Base-by-base conservation (phyloP, 2,113 vertebrate species). In the Neolamprologus caudopunctatus region DNA sequence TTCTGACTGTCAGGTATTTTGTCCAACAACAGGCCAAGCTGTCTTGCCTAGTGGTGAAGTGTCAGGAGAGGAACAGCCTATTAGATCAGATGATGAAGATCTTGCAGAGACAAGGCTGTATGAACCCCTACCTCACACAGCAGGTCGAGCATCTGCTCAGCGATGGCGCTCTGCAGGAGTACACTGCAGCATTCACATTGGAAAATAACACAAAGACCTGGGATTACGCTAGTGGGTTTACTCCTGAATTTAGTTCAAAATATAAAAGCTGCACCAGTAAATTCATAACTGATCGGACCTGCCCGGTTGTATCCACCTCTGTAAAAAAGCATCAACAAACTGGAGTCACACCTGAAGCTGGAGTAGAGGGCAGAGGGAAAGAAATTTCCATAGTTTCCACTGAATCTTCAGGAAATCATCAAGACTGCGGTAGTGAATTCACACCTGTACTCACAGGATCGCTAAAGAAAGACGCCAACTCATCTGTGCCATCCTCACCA, bases 11-110 rank as follows among this genome's bases (percentile, higher is more conserved):
- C 81, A 17, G 13, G 9, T 14, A 19, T 85, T 80, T 87, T 9
- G 12, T 94, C 85, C 73, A 80, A 89, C 26, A 9, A 78, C 63
- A 96, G 96, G 96, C 95, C 58, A 96, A 96, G 90, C 90, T 97
- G 89, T 96, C 97, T 8, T 97, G 95, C 45, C 94, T 98, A 91
- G 96, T 96, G 55, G 90, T 14, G 51, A 98, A 97, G 94, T 98
- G 97, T 91, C 92, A 87, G 81, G 94, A 97, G 90, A 96, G 97
- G 87, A 97, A 97, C 94, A 66, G 3, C 81, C 75, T 97, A 80
- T 94, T 98, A 88, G 84, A 9, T 0, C 95, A 86, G 80, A 93
- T 97, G 93, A 88, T 95, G 13, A 88, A 12, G 0, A 88, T 95
- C 51, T 94, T 97, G 81, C 87, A 24, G 14, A 87, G 85, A 80